These are phyloP conservation scores for Atta colombica DNA, from an alignment of 1,140 invertebrate genomes.

Conservation along the genomic window DNA sequence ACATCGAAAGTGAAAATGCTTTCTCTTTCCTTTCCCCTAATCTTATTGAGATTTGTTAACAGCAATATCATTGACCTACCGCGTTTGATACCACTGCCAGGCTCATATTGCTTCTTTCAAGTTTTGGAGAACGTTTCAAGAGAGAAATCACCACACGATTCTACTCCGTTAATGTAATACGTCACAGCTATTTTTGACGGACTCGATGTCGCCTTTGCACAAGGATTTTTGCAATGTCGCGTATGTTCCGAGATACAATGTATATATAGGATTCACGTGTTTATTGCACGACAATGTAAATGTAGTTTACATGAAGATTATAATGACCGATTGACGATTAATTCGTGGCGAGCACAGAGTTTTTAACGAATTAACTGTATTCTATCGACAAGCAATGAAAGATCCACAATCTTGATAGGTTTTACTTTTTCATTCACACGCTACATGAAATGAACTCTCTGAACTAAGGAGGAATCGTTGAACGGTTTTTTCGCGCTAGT, in stretches of 20 bases:
- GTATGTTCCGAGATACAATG: not conserved
- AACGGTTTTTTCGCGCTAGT: not conserved
- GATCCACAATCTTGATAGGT: not conserved
- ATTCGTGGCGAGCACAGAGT: not conserved
- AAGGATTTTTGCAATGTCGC: not conserved
- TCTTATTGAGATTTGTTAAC: not conserved
- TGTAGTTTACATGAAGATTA: not conserved
- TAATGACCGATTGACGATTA: slow-evolving; percentile 8
- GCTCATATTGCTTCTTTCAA: not conserved
- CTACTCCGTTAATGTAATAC: slow-evolving; percentile 17
- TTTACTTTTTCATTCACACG: not conserved
- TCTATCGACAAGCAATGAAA: not conserved
- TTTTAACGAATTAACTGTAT: slow-evolving; percentile 33
- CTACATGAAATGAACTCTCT: not conserved
- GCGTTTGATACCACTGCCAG: not conserved
- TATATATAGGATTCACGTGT: not conserved
- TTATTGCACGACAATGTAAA: not conserved
- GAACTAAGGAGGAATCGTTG: not conserved
- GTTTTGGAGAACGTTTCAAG: not conserved
- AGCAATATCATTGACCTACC: slow-evolving; percentile 49
- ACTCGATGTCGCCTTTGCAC: not conserved
- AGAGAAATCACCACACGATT: slow-evolving; percentile 15
- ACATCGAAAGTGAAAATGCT: not conserved
- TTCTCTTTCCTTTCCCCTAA: not conserved
- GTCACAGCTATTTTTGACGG: slow-evolving; percentile 69